Conservation (phyloP, 2,888 invertebrate genomes). For the Amblyteles armatorius region DNA sequence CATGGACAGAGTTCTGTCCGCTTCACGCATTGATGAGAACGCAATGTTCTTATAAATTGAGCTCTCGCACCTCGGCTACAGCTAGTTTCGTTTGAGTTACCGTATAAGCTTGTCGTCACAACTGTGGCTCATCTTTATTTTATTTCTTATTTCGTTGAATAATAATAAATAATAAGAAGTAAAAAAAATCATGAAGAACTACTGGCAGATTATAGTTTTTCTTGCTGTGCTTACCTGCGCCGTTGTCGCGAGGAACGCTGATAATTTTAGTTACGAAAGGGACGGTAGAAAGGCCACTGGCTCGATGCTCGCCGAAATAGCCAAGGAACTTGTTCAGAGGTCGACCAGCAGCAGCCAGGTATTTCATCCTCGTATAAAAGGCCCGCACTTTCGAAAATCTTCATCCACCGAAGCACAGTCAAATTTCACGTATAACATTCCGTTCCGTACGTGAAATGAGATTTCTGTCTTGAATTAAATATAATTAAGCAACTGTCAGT, state of each 20-base stretch:
- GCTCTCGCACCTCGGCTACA: conserved; percentile 46
- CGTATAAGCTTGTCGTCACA: conserved; percentile 10
- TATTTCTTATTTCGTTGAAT: conserved; percentile 3
- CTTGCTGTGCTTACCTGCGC: conserved; percentile 66
- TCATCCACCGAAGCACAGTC: background rate
- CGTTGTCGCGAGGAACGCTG: conserved; percentile 69
- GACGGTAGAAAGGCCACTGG: conserved; percentile 76
- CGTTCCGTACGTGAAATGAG: background rate
- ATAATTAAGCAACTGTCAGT: too few relatives aligned
- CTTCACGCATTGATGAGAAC: conserved; percentile 54
- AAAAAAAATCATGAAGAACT: conserved; percentile 58
- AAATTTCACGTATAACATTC: background rate
- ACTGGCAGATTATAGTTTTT: conserved; percentile 59
- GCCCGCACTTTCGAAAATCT: background rate
- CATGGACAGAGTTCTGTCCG: conserved; percentile 53
- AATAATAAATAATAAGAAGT: conserved; percentile 7
- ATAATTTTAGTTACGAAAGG: conserved; percentile 63
- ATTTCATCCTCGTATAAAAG: conserved; percentile 67
- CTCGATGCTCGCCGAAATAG: conserved; percentile 87
- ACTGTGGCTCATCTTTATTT: background rate
- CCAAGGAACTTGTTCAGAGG: conserved; percentile 89
- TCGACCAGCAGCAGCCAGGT: conserved; percentile 90
- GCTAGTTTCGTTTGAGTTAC: conserved; percentile 50
- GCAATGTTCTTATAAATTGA: conserved; percentile 62
- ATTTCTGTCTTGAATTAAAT: background rate